A percentile compares a stretch with the other conserved stretches of the same genome.
phyloP scores from a whole-genome alignment of 2,113 vertebrate species.

The Tinamus guttatus region DNA sequence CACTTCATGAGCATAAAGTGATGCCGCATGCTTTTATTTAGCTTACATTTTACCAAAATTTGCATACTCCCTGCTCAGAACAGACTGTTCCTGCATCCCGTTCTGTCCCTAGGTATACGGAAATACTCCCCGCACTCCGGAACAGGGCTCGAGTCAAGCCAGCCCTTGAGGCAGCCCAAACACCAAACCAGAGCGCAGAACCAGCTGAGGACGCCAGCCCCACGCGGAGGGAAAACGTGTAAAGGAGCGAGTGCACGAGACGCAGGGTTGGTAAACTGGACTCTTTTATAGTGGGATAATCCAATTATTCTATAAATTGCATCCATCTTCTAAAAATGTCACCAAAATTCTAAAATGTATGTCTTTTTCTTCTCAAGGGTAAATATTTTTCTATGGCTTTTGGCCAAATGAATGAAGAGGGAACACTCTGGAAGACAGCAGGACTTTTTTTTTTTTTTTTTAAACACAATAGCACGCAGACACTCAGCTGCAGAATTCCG shows the following conservation, averaged over 20 bases:
- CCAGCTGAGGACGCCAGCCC: neutral
- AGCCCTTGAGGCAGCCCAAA: neutral
- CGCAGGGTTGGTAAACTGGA: neutral
- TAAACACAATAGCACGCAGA: neutral
- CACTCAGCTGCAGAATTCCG: neutral
- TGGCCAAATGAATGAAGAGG: neutral
- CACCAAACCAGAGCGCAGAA: neutral
- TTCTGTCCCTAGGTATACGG: constrained; percentile 45
- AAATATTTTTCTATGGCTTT: neutral
- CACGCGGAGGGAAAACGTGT: neutral
- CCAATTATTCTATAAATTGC: neutral
- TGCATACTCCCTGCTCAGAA: neutral
- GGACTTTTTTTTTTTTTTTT: neutral
- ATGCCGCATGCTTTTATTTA: too few species aligned
- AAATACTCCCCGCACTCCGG: constrained; percentile 14
- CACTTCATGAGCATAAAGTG: neutral
- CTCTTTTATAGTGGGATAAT: neutral
- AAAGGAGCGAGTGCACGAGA: neutral
- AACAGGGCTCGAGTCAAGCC: neutral
- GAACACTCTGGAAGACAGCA: neutral
- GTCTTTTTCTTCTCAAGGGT: too few species aligned
- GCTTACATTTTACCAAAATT: neutral
- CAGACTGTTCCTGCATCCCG: neutral
- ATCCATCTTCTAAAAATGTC: neutral
- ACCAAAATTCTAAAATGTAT: neutral